Base-by-base conservation (phyloP, 2,113 vertebrate genomes). In the Plotosus lineatus region DNA sequence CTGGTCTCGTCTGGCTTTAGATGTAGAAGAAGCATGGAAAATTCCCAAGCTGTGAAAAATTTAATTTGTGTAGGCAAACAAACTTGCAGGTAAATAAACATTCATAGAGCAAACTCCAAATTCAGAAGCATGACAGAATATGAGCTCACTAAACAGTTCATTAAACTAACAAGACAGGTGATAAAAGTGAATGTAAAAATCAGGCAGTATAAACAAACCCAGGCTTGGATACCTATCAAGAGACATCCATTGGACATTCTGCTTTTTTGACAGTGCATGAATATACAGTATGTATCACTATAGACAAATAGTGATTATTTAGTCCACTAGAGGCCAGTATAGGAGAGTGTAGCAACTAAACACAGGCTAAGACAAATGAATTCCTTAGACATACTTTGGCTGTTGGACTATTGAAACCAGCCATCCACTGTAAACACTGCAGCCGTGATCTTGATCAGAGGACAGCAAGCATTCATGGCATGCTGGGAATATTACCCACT, bases 281-380 rank as follows among this genome's bases (percentile, higher is more conserved):
- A n/a, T n/a, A n/a, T n/a, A n/a, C n/a, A n/a, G n/a, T n/a, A n/a
- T n/a, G n/a, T n/a, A n/a, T n/a, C n/a, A 68, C 33, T 12, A 21
- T 23, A 75, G 38, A 28, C 21, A 40, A 51, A 21, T 26, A 83
- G 44, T 78, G 23, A 48, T 48, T 21, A 21, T 58, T 21, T 74
- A 2, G 1, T 55, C 84, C 84, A 85, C 77, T 63, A 74, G 80
- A 50, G 75, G 84, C 46, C 84, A 85, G 84, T 83, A 56, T 42
- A 55, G n/a, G 46, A 56, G 68, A 75, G 36, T 75, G 51, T 21
- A 50, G 26, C 6, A 9, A n/a, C n/a, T 40, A 23, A 9, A 75
- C 33, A 26, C 46, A 55, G 44, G 23, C 15, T 12, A 74, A n/a
- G n/a, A 40, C 26, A 36, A n/a, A 3, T 69, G 14, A 77, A 58